Evolutionary conservation across 2,888 invertebrate genomes (phyloP).

Genomic region (Formica aserva): DNA sequence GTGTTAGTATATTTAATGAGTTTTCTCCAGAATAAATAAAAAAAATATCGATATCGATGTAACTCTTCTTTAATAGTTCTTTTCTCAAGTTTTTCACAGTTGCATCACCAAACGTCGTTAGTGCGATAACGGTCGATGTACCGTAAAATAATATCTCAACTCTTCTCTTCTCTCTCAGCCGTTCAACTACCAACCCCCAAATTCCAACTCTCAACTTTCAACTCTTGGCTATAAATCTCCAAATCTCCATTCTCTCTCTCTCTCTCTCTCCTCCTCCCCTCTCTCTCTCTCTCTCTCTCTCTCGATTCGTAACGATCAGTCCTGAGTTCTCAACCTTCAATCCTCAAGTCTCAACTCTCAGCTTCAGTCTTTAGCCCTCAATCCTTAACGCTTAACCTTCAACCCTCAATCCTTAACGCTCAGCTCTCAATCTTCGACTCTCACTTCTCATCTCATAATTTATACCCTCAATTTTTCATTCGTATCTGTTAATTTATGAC

Average conservation of each 20-base stretch:
- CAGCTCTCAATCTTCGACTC: slow-evolving; percentile 6
- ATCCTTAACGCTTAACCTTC: slow-evolving; percentile 21
- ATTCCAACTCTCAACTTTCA: slow-evolving; percentile 2
- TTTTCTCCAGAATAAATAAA: neutral
- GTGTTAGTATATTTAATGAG: neutral
- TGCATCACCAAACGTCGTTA: neutral
- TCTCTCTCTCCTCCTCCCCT: slow-evolving; percentile 9
- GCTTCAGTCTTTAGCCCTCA: slow-evolving; percentile 19
- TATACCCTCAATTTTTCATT: neutral
- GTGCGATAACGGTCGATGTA: neutral
- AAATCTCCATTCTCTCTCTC: slow-evolving; percentile 23
- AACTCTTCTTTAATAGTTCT: neutral
- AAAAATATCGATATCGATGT: neutral
- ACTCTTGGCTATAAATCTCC: slow-evolving; percentile 9
- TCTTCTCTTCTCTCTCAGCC: neutral
- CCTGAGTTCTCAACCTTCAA: slow-evolving; percentile 29
- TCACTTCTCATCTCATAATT: neutral
- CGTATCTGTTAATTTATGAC: neutral
- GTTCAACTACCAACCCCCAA: slow-evolving; percentile 12
- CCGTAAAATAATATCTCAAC: neutral
- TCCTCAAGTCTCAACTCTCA: slow-evolving; percentile 28
- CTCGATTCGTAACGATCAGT: slow-evolving; percentile 4
- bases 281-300: neutral
- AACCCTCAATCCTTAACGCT: slow-evolving; percentile 23
- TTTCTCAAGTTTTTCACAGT: neutral